phyloP scores from a whole-genome alignment of 2,113 vertebrate species.

The Pitta sordida region DNA sequence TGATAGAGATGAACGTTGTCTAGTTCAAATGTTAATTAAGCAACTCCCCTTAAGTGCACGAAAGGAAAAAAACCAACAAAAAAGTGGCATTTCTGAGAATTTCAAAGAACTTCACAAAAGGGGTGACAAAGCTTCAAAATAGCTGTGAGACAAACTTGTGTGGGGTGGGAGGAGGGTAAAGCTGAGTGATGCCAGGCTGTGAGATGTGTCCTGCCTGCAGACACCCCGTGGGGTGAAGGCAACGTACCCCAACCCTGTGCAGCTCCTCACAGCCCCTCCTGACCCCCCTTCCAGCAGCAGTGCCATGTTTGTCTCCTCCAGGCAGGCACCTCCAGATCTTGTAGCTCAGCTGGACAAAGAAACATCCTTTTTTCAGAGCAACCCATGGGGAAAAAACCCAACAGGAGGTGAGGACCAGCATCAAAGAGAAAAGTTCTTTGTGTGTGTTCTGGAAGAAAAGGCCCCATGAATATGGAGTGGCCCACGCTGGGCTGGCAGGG shows the following conservation, averaged over 20 bases:
- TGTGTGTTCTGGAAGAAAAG: not conserved
- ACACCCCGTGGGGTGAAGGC: accelerated
- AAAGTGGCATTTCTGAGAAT: not conserved
- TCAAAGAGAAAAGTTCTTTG: not conserved
- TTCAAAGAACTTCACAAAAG: not conserved
- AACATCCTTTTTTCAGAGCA: not conserved
- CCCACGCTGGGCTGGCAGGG: not conserved
- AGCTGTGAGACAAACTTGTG: not conserved
- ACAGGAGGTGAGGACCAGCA: not conserved
- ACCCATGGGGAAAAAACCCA: accelerated
- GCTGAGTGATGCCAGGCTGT: not conserved
- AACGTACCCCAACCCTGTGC: accelerated
- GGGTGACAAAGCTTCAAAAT: not conserved
- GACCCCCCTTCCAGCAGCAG: not conserved
- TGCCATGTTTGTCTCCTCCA: accelerated
- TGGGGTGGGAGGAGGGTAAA: accelerated
- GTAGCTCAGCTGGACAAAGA: not conserved
- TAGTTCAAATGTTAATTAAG: not conserved
- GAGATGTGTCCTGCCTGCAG: not conserved
- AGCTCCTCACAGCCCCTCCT: not conserved
- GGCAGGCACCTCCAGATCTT: not conserved
- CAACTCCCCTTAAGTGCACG: not conserved
- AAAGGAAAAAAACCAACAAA: not conserved
- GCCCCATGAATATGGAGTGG: accelerated
- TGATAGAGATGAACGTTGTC: accelerated